A percentile compares a stretch with the other conserved stretches of the same genome.
These are phyloP conservation scores for Spheniscus mendiculus DNA, from an alignment of 2,113 vertebrate species.

Conservation along the genomic window DNA sequence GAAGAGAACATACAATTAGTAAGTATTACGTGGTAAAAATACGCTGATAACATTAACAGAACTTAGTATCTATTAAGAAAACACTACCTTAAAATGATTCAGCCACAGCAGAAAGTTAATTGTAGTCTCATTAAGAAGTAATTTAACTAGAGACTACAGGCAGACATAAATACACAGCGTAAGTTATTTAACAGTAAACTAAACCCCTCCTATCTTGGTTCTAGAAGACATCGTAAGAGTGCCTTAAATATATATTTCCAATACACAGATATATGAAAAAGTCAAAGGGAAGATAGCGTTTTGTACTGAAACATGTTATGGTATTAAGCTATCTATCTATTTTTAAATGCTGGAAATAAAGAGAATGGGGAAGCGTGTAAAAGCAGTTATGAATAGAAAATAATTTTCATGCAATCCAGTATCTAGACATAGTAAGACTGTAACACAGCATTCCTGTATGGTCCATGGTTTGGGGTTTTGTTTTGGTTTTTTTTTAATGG, in stretches of 20 bases:
- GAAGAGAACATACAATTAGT: constrained; percentile 20
- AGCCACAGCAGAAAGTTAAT: neutral
- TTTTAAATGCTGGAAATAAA: neutral
- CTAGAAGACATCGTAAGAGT: neutral
- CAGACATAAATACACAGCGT: neutral
- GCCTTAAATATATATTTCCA: neutral
- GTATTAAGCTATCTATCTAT: neutral
- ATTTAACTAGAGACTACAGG: neutral
- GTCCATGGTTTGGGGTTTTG: neutral
- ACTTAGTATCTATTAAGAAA: neutral
- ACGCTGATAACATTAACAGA: neutral
- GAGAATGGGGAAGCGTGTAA: neutral
- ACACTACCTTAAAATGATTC: neutral
- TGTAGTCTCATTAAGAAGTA: neutral
- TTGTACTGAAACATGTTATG: neutral
- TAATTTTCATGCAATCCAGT: neutral
- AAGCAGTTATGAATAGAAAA: neutral
- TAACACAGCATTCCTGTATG: neutral
- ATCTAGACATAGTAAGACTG: neutral
- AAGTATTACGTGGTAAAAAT: neutral
- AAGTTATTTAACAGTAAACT: neutral
- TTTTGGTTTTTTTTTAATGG: neutral
- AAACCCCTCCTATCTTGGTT: neutral
- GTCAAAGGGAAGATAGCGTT: neutral
- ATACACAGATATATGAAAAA: neutral